Percentiles rank a stretch among this genome's conserved stretches.
Conservation (phyloP, 2,888 invertebrate genomes). For the Cylloceria caligata region DNA sequence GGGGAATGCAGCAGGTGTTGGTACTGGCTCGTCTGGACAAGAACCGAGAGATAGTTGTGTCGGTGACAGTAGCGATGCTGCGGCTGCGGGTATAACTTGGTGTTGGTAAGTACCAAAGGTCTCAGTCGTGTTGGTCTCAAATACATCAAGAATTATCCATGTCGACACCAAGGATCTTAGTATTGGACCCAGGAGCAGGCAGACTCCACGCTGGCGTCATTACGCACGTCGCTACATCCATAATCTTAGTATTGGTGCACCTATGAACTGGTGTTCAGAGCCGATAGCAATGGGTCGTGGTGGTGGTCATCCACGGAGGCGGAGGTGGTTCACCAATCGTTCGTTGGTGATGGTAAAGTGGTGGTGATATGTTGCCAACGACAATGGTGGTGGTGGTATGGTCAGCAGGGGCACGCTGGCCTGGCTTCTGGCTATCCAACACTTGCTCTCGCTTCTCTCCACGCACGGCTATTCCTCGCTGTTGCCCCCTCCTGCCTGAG, state of each 20-base stretch:
- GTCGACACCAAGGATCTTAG: constrained; percentile 21
- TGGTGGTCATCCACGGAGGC: constrained; percentile 82
- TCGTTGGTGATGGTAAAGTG: constrained; percentile 73
- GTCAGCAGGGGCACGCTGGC: constrained; percentile 42
- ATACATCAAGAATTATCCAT: constrained; percentile 36
- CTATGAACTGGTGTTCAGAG: constrained; percentile 29
- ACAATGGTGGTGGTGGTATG: constrained; percentile 72
- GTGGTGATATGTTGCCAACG: constrained; percentile 54
- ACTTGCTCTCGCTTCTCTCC: constrained; percentile 73
- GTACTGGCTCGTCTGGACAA: constrained; percentile 54
- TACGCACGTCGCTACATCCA: not conserved
- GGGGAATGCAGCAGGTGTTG: constrained; percentile 61
- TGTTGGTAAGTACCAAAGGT: constrained; percentile 11
- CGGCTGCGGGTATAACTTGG: not conserved
- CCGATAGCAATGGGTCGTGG: constrained; percentile 75
- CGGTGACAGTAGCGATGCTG: constrained; percentile 54
- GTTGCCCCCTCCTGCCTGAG: constrained; percentile 82
- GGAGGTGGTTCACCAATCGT: constrained; percentile 82
- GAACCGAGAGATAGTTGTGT: constrained; percentile 48
- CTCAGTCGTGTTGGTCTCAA: constrained; percentile 23
- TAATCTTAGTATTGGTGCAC: constrained; percentile 30
- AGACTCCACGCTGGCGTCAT: constrained; percentile 8
- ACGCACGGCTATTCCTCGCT: constrained; percentile 61
- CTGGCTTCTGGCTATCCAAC: constrained; percentile 62
- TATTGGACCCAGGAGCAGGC: not conserved